Evolutionary conservation across 1,140 invertebrate species (phyloP), one percentile per base, ranked within the genome.

Genomic region (Euwallacea similis): DNA sequence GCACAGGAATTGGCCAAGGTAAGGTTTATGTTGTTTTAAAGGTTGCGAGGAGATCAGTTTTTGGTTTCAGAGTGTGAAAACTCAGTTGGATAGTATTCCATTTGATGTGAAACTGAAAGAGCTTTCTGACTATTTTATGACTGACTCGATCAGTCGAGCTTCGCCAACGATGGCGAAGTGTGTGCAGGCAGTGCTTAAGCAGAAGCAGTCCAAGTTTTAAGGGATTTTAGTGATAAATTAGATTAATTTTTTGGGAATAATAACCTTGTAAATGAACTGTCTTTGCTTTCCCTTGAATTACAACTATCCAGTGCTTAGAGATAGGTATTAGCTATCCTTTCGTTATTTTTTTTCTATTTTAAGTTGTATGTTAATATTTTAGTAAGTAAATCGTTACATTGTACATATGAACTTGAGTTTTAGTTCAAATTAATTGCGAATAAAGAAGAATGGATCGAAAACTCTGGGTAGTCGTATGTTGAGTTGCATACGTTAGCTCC

Each of bases 121-220:
- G 58, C 84, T 99, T 44, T 90, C 94, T 82, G 96, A 99, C 82
- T 99, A 94, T 85, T 99, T 94, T 83, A 98, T 99, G 96, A 99
- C 98, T 8, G 94, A 99, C 82, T 84, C 91, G 7, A 96, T 99
- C 77, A 95, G 93, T 68, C 86, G 97, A 80, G 94, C 97, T n/a
- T 99, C 97, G 11, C 90, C 92, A 68, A 99, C 97, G 42, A 99
- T 99, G 98, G 95, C 97, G 33, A 98, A 98, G 84, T 99, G 98
- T 84, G 91, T 98, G 56, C 90, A 94, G 79, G 95, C 97, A 47
- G 93, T 92, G 7, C 82, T 88, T 53, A 95, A 95, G 80, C 91
- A 93, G 77, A 88, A 88, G 75, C 81, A 88, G 77, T 84, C 81
- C 33, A 84, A 85, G 76, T 84, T 83, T 78, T 87, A 73, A 68